phyloP scores from a whole-genome alignment of 2,888 invertebrate genomes.

The Apotomis betuletana region DNA sequence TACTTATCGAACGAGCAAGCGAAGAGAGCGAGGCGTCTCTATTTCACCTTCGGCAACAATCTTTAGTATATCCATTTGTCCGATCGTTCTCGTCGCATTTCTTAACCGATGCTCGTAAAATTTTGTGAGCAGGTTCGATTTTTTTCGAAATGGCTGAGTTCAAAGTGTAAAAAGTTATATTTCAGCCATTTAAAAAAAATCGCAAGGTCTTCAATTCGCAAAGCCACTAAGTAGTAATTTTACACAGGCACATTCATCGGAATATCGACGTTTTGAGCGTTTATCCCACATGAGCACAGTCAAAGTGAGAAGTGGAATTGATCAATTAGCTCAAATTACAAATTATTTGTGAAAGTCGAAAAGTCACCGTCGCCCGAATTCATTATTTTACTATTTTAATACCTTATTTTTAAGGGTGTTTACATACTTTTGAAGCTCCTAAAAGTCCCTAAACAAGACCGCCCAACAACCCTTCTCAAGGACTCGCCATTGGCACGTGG shows the following conservation, averaged over 20 bases:
- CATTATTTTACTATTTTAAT: constrained; percentile 11
- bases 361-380: background rate
- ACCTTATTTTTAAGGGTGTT: constrained; percentile 10
- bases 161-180: too few species aligned
- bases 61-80: too few species aligned
- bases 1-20: too few species aligned
- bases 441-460: constrained; percentile 24
- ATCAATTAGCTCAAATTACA: constrained; percentile 5
- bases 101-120: too few species aligned
- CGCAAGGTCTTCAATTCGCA: too few species aligned
- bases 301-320: constrained; percentile 12
- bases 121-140: too few species aligned
- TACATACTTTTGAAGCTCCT: constrained; percentile 1
- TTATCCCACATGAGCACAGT: constrained; percentile 1
- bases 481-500: constrained; percentile 17
- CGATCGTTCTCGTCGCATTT: too few species aligned
- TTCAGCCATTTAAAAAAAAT: too few species aligned
- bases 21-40: background rate
- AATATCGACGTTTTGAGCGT: background rate
- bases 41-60: background rate
- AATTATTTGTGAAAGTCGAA: constrained; percentile 9
- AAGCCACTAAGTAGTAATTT: too few species aligned
- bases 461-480: constrained; percentile 7
- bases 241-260: background rate
- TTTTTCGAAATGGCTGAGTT: too few species aligned